Evolutionary conservation across 2,888 invertebrate species (phyloP).

Genomic region (Cosmorhoe ocellata): DNA sequence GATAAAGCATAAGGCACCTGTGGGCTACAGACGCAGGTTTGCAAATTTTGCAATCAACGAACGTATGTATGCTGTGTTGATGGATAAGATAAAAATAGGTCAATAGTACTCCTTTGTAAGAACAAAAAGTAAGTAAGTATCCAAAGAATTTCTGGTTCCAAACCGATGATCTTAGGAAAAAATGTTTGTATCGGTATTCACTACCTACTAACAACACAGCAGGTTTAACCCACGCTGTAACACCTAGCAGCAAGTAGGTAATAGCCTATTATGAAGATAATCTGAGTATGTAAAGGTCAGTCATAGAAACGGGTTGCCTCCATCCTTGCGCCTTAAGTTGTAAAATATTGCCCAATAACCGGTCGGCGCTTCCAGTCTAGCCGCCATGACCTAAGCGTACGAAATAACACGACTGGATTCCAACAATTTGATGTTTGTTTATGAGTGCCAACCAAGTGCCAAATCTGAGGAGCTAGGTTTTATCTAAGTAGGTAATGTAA

Average conservation of each 20-base stretch:
- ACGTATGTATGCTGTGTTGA: no score
- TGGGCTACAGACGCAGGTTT: no score
- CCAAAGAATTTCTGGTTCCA: no score
- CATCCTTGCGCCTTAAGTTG: conserved; percentile 34
- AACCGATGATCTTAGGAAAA: no score
- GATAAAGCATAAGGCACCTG: no score
- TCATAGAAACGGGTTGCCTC: conserved; percentile 44
- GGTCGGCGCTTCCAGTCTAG: conserved; percentile 40
- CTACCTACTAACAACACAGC: neutral
- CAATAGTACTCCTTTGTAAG: no score
- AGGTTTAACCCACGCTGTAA: conserved; percentile 6
- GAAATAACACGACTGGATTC: conserved; percentile 19
- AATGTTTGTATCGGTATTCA: neutral
- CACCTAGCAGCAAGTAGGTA: conserved; percentile 4
- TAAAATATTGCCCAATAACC: conserved; percentile 44
- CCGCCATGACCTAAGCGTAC: conserved; percentile 34
- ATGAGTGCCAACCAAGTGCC: no score
- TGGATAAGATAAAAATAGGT: no score
- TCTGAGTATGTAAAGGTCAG: conserved; percentile 45
- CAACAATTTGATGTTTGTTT: conserved; percentile 16
- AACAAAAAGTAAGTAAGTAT: no score
- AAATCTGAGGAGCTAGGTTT: conserved; percentile 5
- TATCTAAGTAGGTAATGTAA: neutral
- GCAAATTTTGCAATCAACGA: no score
- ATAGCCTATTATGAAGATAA: conserved; percentile 13